Conservation (phyloP, 2,113 vertebrate species). For the Lota lota region DNA sequence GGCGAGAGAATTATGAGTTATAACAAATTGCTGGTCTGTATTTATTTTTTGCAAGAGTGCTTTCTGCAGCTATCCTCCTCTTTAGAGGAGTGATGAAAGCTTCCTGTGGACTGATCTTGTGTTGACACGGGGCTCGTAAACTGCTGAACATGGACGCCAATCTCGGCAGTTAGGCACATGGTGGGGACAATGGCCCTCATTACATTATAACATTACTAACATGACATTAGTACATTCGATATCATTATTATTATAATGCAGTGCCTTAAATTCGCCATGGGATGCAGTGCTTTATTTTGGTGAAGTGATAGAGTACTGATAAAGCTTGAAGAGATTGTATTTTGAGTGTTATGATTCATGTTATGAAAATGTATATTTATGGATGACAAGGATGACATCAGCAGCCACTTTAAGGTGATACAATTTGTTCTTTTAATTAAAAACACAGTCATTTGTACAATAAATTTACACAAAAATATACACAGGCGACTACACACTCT, state of each 20-base stretch:
- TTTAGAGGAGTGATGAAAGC: constrained; percentile 67
- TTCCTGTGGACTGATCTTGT: constrained; percentile 46
- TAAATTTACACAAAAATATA: constrained; percentile 87
- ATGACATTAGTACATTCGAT: no score
- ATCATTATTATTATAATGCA: background rate
- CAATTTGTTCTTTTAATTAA: constrained; percentile 75
- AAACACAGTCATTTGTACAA: constrained; percentile 82
- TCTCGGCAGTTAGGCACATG: background rate
- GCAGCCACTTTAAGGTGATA: constrained; percentile 41
- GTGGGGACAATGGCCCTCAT: no score
- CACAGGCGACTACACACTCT: constrained; percentile 67
- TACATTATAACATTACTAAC: no score
- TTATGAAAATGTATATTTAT: background rate
- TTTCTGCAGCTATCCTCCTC: constrained; percentile 58
- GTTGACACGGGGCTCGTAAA: constrained; percentile 49
- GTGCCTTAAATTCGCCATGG: constrained; percentile 46
- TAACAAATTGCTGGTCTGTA: constrained; percentile 63
- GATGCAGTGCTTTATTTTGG: constrained; percentile 7
- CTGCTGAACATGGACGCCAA: constrained; percentile 43
- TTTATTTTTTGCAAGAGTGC: constrained; percentile 46
- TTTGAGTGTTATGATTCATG: background rate
- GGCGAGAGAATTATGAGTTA: constrained; percentile 46
- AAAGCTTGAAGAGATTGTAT: constrained; percentile 12
- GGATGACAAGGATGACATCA: background rate
- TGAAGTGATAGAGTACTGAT: background rate